Evolutionary conservation across 2,888 invertebrate genomes (phyloP).

Genomic region (Lepidocyrtinus sp.): DNA sequence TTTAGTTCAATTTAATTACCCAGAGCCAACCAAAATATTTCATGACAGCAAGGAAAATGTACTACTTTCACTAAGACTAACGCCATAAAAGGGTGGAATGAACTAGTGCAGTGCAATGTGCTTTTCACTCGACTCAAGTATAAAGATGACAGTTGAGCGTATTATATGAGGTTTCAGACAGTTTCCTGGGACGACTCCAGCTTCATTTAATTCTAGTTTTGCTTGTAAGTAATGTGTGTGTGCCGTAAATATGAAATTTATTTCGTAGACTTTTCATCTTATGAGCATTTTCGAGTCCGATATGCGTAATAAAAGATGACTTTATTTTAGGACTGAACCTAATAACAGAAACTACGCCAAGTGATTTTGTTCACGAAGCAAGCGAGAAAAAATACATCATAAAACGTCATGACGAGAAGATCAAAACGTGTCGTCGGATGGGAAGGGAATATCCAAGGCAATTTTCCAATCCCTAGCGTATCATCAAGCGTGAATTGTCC

Average conservation of each 20-base stretch:
- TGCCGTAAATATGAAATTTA: too few species aligned
- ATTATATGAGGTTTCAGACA: neutral
- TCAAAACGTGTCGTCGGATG: conserved; percentile 13
- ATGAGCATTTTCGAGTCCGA: too few species aligned
- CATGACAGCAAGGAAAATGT: conserved; percentile 23
- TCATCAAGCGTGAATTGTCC: neutral
- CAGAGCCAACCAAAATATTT: conserved; percentile 21
- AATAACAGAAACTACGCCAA: neutral
- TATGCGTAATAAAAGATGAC: too few species aligned
- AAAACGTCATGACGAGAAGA: neutral
- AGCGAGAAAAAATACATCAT: neutral
- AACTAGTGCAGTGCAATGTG: too few species aligned
- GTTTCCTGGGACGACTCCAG: neutral
- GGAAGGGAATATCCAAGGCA: neutral
- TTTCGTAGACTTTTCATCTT: too few species aligned
- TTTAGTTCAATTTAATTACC: conserved; percentile 34
- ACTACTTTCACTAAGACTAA: neutral
- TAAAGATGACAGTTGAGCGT: neutral
- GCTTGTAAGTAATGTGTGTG: too few species aligned
- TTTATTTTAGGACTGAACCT: too few species aligned
- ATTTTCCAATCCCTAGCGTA: neutral
- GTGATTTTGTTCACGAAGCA: too few species aligned
- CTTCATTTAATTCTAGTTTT: too few species aligned
- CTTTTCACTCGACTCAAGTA: too few species aligned
- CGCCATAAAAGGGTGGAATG: neutral